Base-by-base conservation (phyloP, 2,797 vertebrate genomes). In the Hydrophis major region DNA sequence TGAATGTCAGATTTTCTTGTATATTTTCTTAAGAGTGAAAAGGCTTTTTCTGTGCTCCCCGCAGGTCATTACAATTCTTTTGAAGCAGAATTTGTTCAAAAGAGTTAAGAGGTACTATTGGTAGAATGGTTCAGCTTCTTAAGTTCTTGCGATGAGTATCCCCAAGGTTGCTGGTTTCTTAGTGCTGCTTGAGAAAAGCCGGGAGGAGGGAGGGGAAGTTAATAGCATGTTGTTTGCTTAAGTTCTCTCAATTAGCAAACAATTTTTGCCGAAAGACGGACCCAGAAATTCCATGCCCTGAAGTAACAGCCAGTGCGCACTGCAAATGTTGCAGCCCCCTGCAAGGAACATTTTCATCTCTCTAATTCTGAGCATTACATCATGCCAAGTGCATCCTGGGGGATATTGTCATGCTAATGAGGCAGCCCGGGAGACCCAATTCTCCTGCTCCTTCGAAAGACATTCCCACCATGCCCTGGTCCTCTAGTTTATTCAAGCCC, bases 361-460 rank as follows among this genome's bases (percentile, higher is more conserved):
- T 86, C 90, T 86, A 88, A 0, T 86, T 55, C 91, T 87, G 94
- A 96, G 95, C 95, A 95, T 98, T 97, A 96, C 97, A 97, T 97
- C 98, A 98, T 97, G 93, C 96, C 97, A 89, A 96, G 96, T 94
- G 95, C 96, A 98, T 98, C 98, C 98, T 97, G 98, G 97, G 98
- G 96, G 88, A 95, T 69, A 97, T 99, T 99, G 98, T 99, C 95
- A 99, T 99, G 98, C 95, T 98, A 98, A 99, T 98, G 92, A 93
- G 88, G 96, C 96, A 89, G 95, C 95, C 97, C 97, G 95, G 92
- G 97, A 96, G 97, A 95, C 93, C 92, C 96, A 96, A 93, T 95
- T 96, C 97, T 96, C 96, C 96, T 32, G 96, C 78, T 96, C 92
- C 95, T 18, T 32, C 4, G 88, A 95, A 95, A 97, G 94, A 96